Conservation (phyloP, 2,797 vertebrate species). For the Onychomys torridus region DNA sequence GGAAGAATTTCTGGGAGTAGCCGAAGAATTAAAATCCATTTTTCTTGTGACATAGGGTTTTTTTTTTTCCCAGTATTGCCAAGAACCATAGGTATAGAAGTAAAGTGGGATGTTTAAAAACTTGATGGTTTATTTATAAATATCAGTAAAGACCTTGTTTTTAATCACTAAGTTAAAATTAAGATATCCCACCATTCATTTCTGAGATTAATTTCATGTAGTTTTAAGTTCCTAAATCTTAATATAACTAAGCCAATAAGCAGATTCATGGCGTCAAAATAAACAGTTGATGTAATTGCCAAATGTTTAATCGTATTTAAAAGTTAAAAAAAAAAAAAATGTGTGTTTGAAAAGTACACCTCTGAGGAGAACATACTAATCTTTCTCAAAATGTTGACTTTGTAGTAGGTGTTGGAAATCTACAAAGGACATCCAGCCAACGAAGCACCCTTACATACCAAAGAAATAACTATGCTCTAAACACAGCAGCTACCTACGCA, state of each 20-base stretch:
- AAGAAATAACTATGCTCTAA: slow-evolving; percentile 95
- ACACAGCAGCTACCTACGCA: slow-evolving; percentile 91
- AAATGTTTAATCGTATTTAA: fast-evolving
- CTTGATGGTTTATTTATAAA: slow-evolving; percentile 65
- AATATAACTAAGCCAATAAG: not conserved
- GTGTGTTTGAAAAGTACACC: not conserved
- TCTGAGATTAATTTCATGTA: slow-evolving; percentile 11
- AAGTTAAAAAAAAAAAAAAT: not conserved
- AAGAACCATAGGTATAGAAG: slow-evolving; percentile 26
- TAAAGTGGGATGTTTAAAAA: slow-evolving; percentile 47
- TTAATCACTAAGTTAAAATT: slow-evolving; percentile 59
- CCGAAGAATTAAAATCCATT: not conserved
- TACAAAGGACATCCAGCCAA: slow-evolving; percentile 96
- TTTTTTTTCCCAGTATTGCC: not conserved
- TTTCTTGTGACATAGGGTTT: slow-evolving; percentile 42
- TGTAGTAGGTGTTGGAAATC: slow-evolving; percentile 93
- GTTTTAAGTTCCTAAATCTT: slow-evolving; percentile 56
- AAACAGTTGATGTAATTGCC: slow-evolving; percentile 46
- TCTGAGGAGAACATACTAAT: slow-evolving; percentile 34
- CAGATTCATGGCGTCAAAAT: slow-evolving; percentile 41
- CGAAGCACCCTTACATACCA: slow-evolving; percentile 97
- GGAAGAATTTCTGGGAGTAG: slow-evolving; percentile 3
- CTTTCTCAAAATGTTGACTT: slow-evolving; percentile 81
- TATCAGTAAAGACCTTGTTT: slow-evolving; percentile 31
- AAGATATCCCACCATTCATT: slow-evolving; percentile 39